Base-by-base conservation (phyloP, 2,888 invertebrate genomes). In the Ypsolopha sequella region DNA sequence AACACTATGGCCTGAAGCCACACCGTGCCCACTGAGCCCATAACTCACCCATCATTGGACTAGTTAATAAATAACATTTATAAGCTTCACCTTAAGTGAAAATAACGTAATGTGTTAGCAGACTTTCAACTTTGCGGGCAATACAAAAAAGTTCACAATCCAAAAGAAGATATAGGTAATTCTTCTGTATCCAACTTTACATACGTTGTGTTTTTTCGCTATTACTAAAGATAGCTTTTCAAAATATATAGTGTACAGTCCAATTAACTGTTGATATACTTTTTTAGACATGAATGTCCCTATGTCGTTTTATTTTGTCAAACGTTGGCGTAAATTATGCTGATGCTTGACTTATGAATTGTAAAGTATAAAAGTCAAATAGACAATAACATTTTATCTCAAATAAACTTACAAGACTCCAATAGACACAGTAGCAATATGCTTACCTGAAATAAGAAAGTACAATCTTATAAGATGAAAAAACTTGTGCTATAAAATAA, bases 31-130 rank as follows among this genome's bases (percentile, higher is more conserved):
- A 11, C 14, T 14, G 14, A 11, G 54, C 53, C 51, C 60, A 58
- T 61, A 63, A 63, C 64, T 64, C 65, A 62, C 60, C 60, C 60
- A 58, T 66, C 65, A 68, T 66, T 65, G 62, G 56, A 61, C 59
- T 59, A 56, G 52, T 56, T 59, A 60, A 64, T 68, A 62, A 66
- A 66, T 64, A 62, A 58, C 52, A 13, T 39, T 9, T 8, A 8
- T 38, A 38, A 10, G 11, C n/a, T 39, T 11, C 6, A 10, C 39
- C 39, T 11, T 11, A 39, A 39, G 39, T 6, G 11, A 39, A 39
- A 11, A 39, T 39, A 11, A 11, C 9, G 10, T 39, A 39, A 39
- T 11, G 10, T 39, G 10, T 11, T 9, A 39, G 39, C 24, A 1
- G 39, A 39, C 10, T 39, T 11, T 39, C 39, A 11, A 10, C 39